Evolutionary conservation across 2,797 vertebrate genomes (phyloP).

Genomic region (Gouania willdenowi): DNA sequence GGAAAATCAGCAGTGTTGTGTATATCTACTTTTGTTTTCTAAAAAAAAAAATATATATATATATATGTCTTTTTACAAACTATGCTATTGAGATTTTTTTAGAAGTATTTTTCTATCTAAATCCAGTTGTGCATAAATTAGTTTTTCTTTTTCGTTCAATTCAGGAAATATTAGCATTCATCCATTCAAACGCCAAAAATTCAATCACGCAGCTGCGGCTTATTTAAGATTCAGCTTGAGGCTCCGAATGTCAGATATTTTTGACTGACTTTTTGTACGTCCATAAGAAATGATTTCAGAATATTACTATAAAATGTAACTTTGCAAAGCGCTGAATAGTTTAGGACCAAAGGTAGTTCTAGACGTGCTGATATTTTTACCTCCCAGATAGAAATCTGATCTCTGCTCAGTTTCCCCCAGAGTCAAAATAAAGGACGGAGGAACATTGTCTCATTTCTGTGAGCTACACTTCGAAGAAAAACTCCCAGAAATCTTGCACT

Average conservation of each 20-base stretch:
- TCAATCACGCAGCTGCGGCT: constrained; percentile 3
- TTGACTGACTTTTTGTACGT: constrained; percentile 3
- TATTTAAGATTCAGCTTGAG: neutral
- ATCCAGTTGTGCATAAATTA: no score
- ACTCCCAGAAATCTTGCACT: neutral
- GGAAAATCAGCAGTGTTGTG: constrained; percentile 4
- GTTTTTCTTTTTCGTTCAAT: no score
- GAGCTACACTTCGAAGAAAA: neutral
- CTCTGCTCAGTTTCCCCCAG: neutral
- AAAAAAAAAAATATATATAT: no score
- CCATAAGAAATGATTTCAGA: constrained; percentile 7
- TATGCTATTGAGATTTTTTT: no score
- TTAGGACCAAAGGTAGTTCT: neutral
- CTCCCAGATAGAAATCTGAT: no score
- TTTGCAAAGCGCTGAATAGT: constrained; percentile 6
- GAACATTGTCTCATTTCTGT: constrained; percentile 1
- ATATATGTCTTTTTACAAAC: no score
- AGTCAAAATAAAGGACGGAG: constrained; percentile 1
- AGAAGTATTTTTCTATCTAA: no score
- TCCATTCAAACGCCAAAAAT: neutral
- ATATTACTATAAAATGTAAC: neutral
- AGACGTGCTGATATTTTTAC: constrained; percentile 2
- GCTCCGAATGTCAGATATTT: neutral
- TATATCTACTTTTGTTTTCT: constrained; percentile 17
- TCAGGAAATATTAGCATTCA: no score